A percentile compares a stretch with the other conserved stretches of the same genome.
These are phyloP conservation scores for Harpegnathos saltator DNA, from an alignment of 1,140 invertebrate genomes.

Conservation along the genomic window DNA sequence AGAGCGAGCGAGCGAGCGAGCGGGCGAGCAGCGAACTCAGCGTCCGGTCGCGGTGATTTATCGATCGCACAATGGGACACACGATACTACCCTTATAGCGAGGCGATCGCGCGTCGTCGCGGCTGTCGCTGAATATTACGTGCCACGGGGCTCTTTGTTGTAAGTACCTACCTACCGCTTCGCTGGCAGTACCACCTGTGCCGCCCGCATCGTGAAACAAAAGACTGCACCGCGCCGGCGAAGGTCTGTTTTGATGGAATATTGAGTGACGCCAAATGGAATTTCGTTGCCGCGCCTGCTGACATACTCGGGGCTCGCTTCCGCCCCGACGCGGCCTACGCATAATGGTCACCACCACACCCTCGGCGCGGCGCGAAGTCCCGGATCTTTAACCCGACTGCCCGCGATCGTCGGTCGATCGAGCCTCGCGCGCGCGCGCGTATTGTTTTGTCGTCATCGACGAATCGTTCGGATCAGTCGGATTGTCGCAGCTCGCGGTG, in stretches of 20 bases:
- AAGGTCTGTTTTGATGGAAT: constrained; percentile 72
- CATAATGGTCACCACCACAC: background rate
- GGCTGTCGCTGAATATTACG: constrained; percentile 52
- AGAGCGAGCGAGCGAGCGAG: background rate
- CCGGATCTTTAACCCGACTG: background rate
- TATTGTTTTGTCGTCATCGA: too few species aligned
- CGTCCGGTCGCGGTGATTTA: constrained; percentile 65
- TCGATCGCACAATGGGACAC: constrained; percentile 73
- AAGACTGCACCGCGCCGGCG: constrained; percentile 59
- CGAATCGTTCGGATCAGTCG: too few species aligned
- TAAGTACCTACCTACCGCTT: constrained; percentile 57
- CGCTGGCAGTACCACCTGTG: constrained; percentile 71
- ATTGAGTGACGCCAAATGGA: constrained; percentile 78
- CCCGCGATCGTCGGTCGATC: too few species aligned
- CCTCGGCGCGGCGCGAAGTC: too few species aligned
- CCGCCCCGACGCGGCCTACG: background rate
- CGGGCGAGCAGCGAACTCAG: constrained; percentile 1
- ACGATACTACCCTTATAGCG: constrained; percentile 78
- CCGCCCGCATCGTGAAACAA: constrained; percentile 77
- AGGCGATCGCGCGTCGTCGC: constrained; percentile 56
- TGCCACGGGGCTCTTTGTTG: constrained; percentile 68
- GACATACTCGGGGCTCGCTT: constrained; percentile 57
- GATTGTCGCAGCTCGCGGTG: too few species aligned
- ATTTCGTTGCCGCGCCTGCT: constrained; percentile 70
- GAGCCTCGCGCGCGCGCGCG: too few species aligned